phyloP scores from a whole-genome alignment of 2,888 invertebrate genomes.

The Odontomyia ornata region DNA sequence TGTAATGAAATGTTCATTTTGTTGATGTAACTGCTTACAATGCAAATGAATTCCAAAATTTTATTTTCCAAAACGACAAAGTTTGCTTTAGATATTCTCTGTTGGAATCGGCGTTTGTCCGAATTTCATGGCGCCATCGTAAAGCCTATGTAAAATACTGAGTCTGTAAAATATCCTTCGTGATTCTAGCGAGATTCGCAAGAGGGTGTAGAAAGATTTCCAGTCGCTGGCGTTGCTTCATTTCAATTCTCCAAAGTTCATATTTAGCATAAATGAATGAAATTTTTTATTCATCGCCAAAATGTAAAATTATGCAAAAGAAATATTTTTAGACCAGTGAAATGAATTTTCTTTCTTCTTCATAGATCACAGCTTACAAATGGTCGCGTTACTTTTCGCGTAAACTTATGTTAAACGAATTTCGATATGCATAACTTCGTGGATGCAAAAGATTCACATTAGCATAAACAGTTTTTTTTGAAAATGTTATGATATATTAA shows the following conservation, averaged over 20 bases:
- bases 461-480: not conserved
- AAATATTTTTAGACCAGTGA: not conserved
- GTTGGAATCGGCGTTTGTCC: not conserved
- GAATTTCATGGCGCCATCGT: not conserved
- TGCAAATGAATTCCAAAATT: conserved; percentile 1
- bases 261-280: conserved; percentile 1
- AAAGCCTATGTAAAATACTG: not conserved
- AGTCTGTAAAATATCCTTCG: no score
- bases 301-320: not conserved
- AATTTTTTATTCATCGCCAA: not conserved
- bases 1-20: not conserved
- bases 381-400: not conserved
- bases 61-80: not conserved
- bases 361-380: not conserved
- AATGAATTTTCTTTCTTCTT: not conserved
- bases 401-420: not conserved
- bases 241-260: not conserved
- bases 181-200: not conserved
- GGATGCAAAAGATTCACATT: not conserved
- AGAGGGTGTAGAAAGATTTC: not conserved
- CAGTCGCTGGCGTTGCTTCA: not conserved
- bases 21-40: not conserved
- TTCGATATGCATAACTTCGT: not conserved
- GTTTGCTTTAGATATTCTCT: not conserved
- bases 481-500: not conserved